Percentiles rank a stretch among this genome's conserved stretches.
Evolutionary conservation across 2,888 invertebrate genomes (phyloP).

Genomic region (Cryptocheilus praepositus): DNA sequence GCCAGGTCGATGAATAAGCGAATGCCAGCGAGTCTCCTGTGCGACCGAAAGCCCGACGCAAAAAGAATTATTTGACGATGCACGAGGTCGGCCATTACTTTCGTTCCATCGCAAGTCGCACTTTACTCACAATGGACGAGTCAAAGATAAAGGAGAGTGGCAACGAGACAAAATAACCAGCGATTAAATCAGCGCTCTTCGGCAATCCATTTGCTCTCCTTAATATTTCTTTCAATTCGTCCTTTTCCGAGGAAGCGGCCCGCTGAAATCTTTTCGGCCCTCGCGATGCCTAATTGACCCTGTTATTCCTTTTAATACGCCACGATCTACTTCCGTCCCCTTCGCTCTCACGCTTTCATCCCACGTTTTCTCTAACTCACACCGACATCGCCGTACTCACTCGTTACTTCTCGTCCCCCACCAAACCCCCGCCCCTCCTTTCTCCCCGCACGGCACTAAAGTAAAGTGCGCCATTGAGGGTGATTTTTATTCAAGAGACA

Average conservation of each 20-base stretch:
- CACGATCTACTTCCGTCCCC: constrained; percentile 29
- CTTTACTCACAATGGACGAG: neutral
- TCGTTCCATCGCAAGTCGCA: too few relatives aligned
- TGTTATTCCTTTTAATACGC: constrained; percentile 61
- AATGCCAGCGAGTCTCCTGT: constrained; percentile 23
- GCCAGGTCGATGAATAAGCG: constrained; percentile 38
- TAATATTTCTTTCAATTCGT: constrained; percentile 19
- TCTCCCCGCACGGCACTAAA: constrained; percentile 61
- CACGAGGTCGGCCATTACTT: neutral
- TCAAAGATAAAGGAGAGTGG: neutral
- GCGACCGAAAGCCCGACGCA: constrained; percentile 20
- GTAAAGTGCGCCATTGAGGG: constrained; percentile 71
- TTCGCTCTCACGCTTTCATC: constrained; percentile 16
- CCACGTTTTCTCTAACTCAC: neutral
- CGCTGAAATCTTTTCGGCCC: neutral
- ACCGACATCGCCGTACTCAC: neutral
- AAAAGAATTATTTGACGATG: neutral
- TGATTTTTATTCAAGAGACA: constrained; percentile 74
- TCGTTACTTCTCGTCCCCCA: neutral
- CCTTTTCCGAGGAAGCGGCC: neutral
- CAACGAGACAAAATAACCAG: constrained; percentile 12
- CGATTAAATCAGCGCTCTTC: constrained; percentile 29
- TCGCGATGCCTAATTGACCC: constrained; percentile 46
- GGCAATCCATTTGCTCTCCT: constrained; percentile 7
- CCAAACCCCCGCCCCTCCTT: constrained; percentile 52